Base-by-base conservation (phyloP, 2,797 vertebrate genomes). In the Sebastes miniatus region DNA sequence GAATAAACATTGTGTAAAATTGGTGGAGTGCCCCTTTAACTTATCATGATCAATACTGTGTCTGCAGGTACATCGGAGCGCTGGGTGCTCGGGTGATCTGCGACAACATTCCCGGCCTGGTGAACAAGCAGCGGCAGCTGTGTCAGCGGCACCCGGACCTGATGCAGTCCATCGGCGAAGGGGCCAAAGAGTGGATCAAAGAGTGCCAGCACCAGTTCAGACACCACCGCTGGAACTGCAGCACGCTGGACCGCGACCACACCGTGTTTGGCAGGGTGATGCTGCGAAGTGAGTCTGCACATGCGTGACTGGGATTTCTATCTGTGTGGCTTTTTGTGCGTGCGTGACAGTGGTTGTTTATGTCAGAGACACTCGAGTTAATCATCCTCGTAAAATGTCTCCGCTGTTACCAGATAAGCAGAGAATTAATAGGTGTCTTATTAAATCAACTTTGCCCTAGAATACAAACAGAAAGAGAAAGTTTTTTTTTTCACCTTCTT, bases 181-280 rank as follows among this genome's bases (percentile, higher is more conserved):
- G 98, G 25, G 98, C 98, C 88, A 97, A 97, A 86, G 98, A 99
- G 86, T 99, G 98, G 98, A 99, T 99, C 91, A 95, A 91, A 12
- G 98, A 99, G 90, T 99, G 98, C 89, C 98, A 99, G 94, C 97
- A 99, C 92, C 98, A 99, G 92, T 99, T 99, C 94, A 96, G 96
- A 84, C 95, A 99, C 92, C 98, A 99, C 92, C 97, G 98, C 90
- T 99, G 98, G 98, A 99, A 99, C 94, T 99, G 98, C 95, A 99
- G 97, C 95, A 99, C 98, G 1, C 92, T 99, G 95, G 98, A 99
- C 90, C 96, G 98, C 22, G 98, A 99, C 93, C 97, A 98, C 95
- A 98, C 97, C 0, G 98, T 99, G 91, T 99, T 99, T 18, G 98
- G 98, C 84, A 95, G 98, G n/a, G 97, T 98, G 95, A 99, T 99